These are phyloP conservation scores for Meandrina meandrites DNA, from an alignment of 92 coral and sea anemone species.

Conservation along the genomic window DNA sequence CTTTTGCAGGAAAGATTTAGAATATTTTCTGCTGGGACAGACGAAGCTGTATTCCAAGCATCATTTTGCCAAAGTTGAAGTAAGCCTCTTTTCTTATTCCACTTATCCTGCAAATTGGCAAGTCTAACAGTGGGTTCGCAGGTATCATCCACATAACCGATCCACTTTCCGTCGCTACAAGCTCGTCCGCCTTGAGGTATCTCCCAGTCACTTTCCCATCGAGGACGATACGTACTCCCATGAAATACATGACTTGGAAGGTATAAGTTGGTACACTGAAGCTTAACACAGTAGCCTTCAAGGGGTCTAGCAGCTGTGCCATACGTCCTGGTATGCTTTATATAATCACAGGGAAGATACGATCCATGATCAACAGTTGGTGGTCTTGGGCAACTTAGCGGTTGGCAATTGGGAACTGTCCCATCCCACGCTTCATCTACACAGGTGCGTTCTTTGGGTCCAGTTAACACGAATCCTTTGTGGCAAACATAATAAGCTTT, in stretches of 20 bases:
- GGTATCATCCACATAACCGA: constrained; percentile 27
- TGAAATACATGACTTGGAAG: constrained; percentile 19
- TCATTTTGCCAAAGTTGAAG: constrained; percentile 32
- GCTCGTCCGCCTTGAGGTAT: not conserved
- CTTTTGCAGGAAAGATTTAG: not conserved
- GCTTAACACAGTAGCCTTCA: constrained; percentile 41
- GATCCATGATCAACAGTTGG: constrained; percentile 24
- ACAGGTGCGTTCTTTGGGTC: constrained; percentile 32
- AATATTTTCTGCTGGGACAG: not conserved
- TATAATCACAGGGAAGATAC: constrained; percentile 13
- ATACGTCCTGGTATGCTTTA: not conserved
- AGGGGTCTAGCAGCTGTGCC: constrained; percentile 29
- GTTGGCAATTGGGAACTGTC: constrained; percentile 16
- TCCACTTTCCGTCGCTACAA: constrained; percentile 6
- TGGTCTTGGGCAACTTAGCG: constrained; percentile 29
- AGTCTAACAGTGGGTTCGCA: constrained; percentile 19
- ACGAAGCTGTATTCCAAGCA: constrained; percentile 3
- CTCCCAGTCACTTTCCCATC: constrained; percentile 42
- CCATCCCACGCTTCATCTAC: constrained; percentile 35
- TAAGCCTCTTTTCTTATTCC: constrained; percentile 14
- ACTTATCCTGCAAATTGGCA: not conserved
- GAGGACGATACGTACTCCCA: not conserved
- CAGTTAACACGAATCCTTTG: constrained; percentile 29
- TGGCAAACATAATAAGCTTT: constrained; percentile 36
- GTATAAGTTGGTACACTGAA: constrained; percentile 2